Evolutionary conservation across 2,113 vertebrate genomes (phyloP).

Genomic region (Ibidorhyncha struthersii): DNA sequence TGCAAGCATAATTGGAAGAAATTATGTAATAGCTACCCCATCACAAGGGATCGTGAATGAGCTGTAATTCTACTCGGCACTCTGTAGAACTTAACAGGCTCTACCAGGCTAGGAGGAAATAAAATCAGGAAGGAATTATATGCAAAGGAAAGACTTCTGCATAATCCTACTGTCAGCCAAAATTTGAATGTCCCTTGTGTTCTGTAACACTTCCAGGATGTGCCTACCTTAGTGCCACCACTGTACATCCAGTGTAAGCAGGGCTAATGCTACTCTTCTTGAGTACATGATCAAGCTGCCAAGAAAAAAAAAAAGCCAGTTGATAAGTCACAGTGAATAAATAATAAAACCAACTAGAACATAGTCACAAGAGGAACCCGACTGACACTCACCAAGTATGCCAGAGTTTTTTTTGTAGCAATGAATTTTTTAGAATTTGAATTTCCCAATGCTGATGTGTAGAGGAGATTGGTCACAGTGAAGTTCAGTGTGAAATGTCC

Average conservation of each 20-base stretch:
- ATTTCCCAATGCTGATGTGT: not conserved
- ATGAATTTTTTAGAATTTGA: not conserved
- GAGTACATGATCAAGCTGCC: not conserved
- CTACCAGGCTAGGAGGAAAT: not conserved
- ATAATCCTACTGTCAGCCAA: not conserved
- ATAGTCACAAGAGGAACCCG: not conserved
- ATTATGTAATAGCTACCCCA: no score
- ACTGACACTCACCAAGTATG: not conserved
- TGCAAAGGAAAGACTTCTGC: not conserved
- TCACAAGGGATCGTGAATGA: not conserved
- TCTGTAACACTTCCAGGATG: not conserved
- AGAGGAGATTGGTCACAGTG: not conserved
- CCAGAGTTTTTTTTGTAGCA: not conserved
- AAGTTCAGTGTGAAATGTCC: conserved; percentile 4
- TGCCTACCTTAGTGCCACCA: conserved; percentile 1
- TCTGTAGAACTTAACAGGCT: not conserved
- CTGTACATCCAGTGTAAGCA: not conserved
- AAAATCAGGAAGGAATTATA: not conserved
- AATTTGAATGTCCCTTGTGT: not conserved
- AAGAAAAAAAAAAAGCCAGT: not conserved
- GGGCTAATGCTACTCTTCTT: not conserved
- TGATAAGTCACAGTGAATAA: not conserved
- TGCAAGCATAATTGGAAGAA: not conserved
- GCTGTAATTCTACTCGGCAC: not conserved
- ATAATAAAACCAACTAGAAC: not conserved